Evolutionary conservation across 2,888 invertebrate species (phyloP), one percentile per base, ranked within the genome.

Genomic region (Apeira syringaria): DNA sequence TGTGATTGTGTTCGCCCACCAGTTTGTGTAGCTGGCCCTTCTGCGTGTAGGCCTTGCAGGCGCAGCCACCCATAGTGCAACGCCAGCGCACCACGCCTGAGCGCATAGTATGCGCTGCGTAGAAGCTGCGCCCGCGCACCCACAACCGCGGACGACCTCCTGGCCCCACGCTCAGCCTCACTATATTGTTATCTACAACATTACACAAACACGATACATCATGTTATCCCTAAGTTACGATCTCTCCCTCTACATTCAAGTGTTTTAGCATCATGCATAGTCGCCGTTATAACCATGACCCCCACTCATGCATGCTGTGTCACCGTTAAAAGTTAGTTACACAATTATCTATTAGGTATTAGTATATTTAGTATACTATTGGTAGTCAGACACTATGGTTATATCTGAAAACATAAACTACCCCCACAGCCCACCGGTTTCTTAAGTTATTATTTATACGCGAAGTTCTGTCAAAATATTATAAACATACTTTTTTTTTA

Each of bases 71-170:
- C 88, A 89, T 88, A 1, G 88, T 89, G 63, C 88, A 89, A 0
- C 88, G 80, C 88, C 88, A 88, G 50, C 88, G 85, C 39, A 88
- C 88, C 8, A 87, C 79, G 28, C 88, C 88, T 4, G 88, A 89
- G 29, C 88, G 81, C 88, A 89, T 89, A 5, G 88, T 89, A 59
- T 89, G 88, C 46, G 88, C 88, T 37, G 87, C 87, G 68, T 89
- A 89, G 64, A 89, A 89, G 53, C 88, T 89, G 60, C 86, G 84
- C 39, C 88, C 88, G 52, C 82, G 79, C 54, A 88, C 87, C 88
- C 88, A 88, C 28, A 89, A 68, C 48, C 89, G 76, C 41, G 88
- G 88, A 50, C 88, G 75, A 22, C 88, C 88, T 48, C 88, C 88
- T 28, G 88, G 88, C 0, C 88, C 88, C 59, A 88, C 85, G 56